phyloP scores from a whole-genome alignment of 1,140 invertebrate genomes.

The Cepaea nemoralis region DNA sequence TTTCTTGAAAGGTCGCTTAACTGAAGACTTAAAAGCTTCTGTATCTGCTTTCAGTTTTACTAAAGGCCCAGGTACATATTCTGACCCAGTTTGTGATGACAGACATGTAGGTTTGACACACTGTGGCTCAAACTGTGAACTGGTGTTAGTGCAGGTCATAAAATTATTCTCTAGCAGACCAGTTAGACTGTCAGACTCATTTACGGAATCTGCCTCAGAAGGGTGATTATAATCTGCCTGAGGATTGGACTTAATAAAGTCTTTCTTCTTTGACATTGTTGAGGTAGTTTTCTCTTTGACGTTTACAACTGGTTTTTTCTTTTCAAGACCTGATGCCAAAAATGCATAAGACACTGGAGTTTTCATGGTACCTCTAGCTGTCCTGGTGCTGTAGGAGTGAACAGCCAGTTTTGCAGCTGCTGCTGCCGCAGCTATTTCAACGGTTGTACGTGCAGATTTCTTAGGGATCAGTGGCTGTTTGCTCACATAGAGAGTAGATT shows the following conservation, averaged over 20 bases:
- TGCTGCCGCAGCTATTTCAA: slow-evolving; percentile 37
- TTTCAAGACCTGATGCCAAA: slow-evolving; percentile 23
- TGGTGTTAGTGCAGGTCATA: background rate
- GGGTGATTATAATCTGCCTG: background rate
- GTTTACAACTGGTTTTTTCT: background rate
- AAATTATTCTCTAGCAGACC: background rate
- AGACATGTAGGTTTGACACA: background rate
- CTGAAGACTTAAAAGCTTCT: background rate
- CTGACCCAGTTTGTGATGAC: background rate
- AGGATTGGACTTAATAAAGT: slow-evolving; percentile 30
- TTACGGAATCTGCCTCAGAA: background rate
- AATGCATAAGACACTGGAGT: slow-evolving; percentile 25
- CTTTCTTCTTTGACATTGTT: slow-evolving; percentile 34
- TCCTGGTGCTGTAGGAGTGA: slow-evolving; percentile 22
- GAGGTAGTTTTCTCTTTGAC: slow-evolving; percentile 20
- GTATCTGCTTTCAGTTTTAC: background rate
- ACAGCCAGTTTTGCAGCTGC: slow-evolving; percentile 36
- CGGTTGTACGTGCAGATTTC: slow-evolving; percentile 28
- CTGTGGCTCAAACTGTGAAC: background rate
- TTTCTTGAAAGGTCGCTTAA: slow-evolving; percentile 28
- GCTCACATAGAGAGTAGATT: background rate
- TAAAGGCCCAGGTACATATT: background rate
- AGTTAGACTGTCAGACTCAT: background rate
- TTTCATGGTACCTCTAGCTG: slow-evolving; percentile 19
- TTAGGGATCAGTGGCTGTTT: background rate